phyloP scores from a whole-genome alignment of 92 coral and sea anemone species.

The Scolanthus callimorphus region DNA sequence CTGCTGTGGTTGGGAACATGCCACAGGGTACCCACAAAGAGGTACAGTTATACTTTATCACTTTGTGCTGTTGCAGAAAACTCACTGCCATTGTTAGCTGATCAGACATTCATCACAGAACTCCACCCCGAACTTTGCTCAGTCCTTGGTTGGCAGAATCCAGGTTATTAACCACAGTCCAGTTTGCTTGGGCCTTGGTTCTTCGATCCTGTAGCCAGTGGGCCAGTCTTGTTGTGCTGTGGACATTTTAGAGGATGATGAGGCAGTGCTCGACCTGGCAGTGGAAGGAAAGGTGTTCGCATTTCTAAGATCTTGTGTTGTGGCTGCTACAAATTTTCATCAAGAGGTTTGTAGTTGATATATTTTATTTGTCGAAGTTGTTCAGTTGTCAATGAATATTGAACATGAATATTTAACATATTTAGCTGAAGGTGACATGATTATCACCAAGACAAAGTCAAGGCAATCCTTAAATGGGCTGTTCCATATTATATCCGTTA shows the following conservation, averaged over 20 bases:
- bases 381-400: background rate
- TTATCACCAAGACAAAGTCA: too few species aligned
- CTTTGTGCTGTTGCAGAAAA: too few species aligned
- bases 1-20: too few species aligned
- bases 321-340: constrained; percentile 71
- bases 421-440: too few species aligned
- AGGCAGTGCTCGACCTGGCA: constrained; percentile 72
- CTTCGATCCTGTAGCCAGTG: constrained; percentile 92
- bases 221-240: constrained; percentile 58
- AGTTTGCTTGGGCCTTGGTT: constrained; percentile 88
- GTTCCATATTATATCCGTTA: too few species aligned
- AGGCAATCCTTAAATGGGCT: too few species aligned
- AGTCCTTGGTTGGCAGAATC: too few species aligned
- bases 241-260: constrained; percentile 85
- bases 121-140: constrained; percentile 70
- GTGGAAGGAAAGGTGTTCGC: constrained; percentile 74
- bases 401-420: too few species aligned
- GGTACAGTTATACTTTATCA: too few species aligned
- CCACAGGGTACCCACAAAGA: too few species aligned
- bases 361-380: background rate
- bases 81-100: constrained; percentile 66
- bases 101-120: constrained; percentile 77
- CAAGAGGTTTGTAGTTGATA: constrained; percentile 86
- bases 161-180: constrained; percentile 72
- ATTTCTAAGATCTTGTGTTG: constrained; percentile 56